phyloP scores from a whole-genome alignment of 2,113 vertebrate species.

The Salvelinus fontinalis region DNA sequence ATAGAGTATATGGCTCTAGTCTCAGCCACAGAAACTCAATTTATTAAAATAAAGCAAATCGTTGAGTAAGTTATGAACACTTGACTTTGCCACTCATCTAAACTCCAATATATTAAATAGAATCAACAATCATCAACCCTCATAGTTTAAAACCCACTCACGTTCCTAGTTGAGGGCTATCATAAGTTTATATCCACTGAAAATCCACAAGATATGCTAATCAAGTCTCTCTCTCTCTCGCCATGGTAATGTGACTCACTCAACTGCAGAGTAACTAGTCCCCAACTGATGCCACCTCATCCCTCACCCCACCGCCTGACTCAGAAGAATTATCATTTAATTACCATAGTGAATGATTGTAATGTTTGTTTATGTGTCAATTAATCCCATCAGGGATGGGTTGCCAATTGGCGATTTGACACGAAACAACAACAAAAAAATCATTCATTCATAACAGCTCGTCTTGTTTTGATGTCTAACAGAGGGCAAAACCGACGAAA shows the following conservation, averaged over 20 bases:
- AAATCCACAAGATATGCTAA: neutral
- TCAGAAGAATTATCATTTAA: neutral
- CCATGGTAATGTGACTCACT: neutral
- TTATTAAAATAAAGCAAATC: neutral
- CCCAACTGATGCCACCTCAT: neutral
- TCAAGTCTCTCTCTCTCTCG: neutral
- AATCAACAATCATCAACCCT: neutral
- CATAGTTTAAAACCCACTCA: neutral
- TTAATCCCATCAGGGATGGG: no score
- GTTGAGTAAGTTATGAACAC: neutral
- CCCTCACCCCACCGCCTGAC: neutral
- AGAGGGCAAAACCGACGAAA: neutral
- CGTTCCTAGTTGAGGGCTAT: neutral
- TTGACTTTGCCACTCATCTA: no score
- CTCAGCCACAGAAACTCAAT: neutral
- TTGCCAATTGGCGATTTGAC: no score
- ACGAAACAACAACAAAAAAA: no score
- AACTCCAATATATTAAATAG: no score
- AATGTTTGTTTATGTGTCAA: no score
- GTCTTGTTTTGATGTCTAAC: neutral
- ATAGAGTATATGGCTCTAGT: no score
- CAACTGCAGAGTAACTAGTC: neutral
- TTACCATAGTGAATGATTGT: no score
- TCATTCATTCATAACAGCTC: neutral
- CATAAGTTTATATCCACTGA: neutral